phyloP scores from a whole-genome alignment of 2,113 vertebrate species.

The Suricata suricatta region DNA sequence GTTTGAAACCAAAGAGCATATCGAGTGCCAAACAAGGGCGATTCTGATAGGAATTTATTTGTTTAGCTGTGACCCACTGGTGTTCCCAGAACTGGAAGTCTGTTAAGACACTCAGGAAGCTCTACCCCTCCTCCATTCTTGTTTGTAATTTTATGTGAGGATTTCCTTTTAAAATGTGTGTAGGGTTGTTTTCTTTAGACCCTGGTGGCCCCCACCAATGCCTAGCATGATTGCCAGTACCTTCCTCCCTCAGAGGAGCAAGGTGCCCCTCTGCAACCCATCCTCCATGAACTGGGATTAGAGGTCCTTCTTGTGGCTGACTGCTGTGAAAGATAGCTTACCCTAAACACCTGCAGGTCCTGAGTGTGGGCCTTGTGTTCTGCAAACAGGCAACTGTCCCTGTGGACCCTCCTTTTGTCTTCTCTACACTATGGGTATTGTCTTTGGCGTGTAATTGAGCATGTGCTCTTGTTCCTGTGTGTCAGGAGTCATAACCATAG shows the following conservation, averaged over 20 bases:
- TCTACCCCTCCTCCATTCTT: neutral
- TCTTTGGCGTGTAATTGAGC: neutral
- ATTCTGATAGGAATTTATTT: neutral
- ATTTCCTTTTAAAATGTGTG: neutral
- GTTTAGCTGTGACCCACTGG: neutral
- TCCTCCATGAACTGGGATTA: neutral
- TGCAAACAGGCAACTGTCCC: neutral
- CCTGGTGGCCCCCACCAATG: accelerated
- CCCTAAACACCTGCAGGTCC: neutral
- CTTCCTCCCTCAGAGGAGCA: neutral
- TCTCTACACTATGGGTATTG: neutral
- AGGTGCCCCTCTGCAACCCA: neutral
- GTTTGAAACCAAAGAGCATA: neutral
- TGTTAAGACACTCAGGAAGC: neutral
- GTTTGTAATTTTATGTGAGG: neutral
- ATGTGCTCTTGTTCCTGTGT: neutral
- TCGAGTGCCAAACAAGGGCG: no score
- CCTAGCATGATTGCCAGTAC: neutral
- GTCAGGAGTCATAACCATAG: neutral
- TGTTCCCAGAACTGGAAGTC: neutral
- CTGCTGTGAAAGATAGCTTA: neutral
- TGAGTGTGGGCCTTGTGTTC: neutral
- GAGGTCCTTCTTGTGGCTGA: neutral
- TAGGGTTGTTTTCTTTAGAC: no score
- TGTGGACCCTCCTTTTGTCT: neutral